Percentiles rank a stretch among this genome's conserved stretches.
These are phyloP conservation scores for Saccostrea cuccullata DNA, from an alignment of 1,140 invertebrate genomes.

Conservation along the genomic window DNA sequence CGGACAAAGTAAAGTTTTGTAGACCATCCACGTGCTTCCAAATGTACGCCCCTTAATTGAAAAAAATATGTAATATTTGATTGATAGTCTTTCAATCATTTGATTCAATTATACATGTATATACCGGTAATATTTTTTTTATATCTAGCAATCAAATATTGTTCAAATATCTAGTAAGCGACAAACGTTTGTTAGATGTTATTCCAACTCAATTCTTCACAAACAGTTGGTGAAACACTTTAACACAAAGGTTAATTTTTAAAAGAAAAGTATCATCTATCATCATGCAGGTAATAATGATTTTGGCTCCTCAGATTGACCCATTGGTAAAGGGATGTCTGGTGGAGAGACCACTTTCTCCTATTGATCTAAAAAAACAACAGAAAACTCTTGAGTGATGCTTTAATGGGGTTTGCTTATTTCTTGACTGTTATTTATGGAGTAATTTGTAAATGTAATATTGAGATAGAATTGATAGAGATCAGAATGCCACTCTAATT, in stretches of 20 bases:
- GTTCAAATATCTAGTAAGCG: background rate
- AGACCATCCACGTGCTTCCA: background rate
- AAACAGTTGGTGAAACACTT: background rate
- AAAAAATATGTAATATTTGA: background rate
- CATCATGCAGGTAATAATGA: background rate
- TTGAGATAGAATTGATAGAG: slow-evolving; percentile 30
- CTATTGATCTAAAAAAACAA: background rate
- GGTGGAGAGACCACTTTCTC: background rate
- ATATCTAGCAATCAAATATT: background rate
- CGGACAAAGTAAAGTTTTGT: background rate
- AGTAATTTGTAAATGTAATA: slow-evolving; percentile 30
- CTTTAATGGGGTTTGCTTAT: background rate
- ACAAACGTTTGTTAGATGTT: background rate
- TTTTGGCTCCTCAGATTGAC: background rate
- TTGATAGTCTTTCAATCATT: background rate
- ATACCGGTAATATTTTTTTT: background rate
- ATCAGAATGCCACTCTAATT: slow-evolving; percentile 19
- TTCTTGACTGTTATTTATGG: slow-evolving; percentile 13
- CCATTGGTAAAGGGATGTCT: background rate
- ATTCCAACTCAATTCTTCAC: background rate
- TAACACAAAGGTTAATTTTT: background rate
- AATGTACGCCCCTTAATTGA: background rate
- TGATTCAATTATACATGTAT: background rate
- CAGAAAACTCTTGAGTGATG: background rate
- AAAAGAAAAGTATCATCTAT: background rate